Evolutionary conservation across 1,140 invertebrate genomes (phyloP).

Genomic region (Dinothrombium tinctorium): DNA sequence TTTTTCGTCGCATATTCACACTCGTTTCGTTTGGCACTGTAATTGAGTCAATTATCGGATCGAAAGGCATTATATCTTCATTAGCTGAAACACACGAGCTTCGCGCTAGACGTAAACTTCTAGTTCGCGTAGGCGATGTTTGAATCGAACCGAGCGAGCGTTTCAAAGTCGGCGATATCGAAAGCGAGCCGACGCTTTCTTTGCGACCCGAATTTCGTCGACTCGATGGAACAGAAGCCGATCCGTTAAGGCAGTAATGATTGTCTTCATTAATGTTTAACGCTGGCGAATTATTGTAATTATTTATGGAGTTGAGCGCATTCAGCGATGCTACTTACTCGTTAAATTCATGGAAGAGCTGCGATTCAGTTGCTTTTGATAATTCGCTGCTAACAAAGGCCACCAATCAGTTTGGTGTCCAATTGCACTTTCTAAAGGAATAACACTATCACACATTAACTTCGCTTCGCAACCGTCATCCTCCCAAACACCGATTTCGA

Average conservation of each 20-base stretch:
- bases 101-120: slow-evolving; percentile 2
- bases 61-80: neutral
- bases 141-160: neutral
- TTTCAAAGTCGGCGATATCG: neutral
- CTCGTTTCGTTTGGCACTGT: neutral
- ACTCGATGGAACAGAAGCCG: slow-evolving; percentile 9
- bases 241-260: slow-evolving; percentile 1
- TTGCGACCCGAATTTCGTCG: slow-evolving; percentile 9
- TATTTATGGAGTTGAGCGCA: too few relatives aligned
- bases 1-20: neutral
- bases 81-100: neutral
- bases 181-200: neutral
- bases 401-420: slow-evolving; percentile 10
- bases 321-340: neutral
- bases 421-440: slow-evolving; percentile 10
- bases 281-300: too few relatives aligned
- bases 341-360: neutral
- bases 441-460: slow-evolving; percentile 9
- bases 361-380: neutral
- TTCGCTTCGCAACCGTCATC: neutral
- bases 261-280: neutral
- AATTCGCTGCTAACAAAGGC: slow-evolving; percentile 8
- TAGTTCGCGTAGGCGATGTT: slow-evolving; percentile 1
- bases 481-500: slow-evolving; percentile 11
- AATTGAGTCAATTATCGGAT: neutral